Base-by-base conservation (phyloP, 2,888 invertebrate species). In the Nomada hirtipes region DNA sequence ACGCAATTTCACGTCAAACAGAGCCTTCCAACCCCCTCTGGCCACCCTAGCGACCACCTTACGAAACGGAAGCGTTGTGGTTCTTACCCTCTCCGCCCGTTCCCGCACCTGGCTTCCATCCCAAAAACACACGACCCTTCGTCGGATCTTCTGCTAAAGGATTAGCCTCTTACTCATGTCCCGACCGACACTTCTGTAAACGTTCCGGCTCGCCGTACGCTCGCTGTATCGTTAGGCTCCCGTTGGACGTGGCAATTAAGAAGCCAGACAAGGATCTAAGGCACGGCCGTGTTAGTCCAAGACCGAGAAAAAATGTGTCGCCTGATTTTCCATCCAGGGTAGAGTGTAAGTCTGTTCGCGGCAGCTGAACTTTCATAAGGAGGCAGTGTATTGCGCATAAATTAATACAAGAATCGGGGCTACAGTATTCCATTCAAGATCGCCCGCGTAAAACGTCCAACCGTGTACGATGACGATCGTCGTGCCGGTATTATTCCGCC, bases 1-100 rank as follows among this genome's bases (percentile, higher is more conserved):
- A 91, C 90, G 91, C 88, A 87, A 90, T 88, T 87, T 87, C 85
- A 71, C 79, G 78, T 86, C 87, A 87, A 86, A 86, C 87, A 73
- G 63, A 78, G 44, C 65, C 72, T n/a, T 63, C 50, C 20, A 7
- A 15, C 60, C 63, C 59, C 63, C 72, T 55, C 26, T 23, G 55
- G 60, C 59, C 47, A 60, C 63, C 53, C 26, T 47, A 50, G 60
- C 70, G 61, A 60, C 72, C 59, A 57, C 60, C 75, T 86, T 70
- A 57, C 71, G 61, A 42, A 65, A 65, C 69, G 76, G 72, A 74
- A 72, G 64, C 72, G 63, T 64, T 79, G 83, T 65, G 86, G 87
- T 85, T 87, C 87, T 86, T 87, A 84, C 78, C 79, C 82, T 69
- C n/a, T 64, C 70, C 20, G 79, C 52, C 29, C 71, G 47, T 29